Conservation (phyloP, 2,888 invertebrate genomes). For the Chouioia cunea region DNA sequence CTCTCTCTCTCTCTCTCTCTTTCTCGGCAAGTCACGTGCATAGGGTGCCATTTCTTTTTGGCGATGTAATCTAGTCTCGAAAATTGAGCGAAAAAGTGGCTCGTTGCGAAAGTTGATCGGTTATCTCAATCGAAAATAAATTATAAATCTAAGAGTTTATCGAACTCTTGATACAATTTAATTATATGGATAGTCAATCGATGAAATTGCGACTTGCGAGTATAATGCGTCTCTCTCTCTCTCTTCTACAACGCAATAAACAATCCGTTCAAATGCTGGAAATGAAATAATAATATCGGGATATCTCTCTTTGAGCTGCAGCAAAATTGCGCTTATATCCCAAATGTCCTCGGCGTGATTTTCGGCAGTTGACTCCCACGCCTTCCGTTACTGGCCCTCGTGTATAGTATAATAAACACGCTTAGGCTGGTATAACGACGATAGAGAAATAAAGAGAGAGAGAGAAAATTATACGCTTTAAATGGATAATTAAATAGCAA, state of each 20-base stretch:
- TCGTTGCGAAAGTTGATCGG: no score
- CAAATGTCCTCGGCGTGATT: slow-evolving; percentile 7
- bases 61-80: not conserved
- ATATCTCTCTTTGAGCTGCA: not conserved
- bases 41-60: not conserved
- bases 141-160: no score
- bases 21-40: not conserved
- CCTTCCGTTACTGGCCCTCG: slow-evolving; percentile 32
- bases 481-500: slow-evolving; percentile 70
- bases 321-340: slow-evolving; percentile 2
- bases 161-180: no score
- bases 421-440: slow-evolving; percentile 15
- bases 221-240: no score
- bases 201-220: no score
- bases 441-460: slow-evolving; percentile 41
- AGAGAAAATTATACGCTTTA: slow-evolving; percentile 67
- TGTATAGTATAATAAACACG: not conserved
- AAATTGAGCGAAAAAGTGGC: no score
- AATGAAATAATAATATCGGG: not conserved
- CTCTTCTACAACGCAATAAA: no score
- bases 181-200: no score
- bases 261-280: no score
- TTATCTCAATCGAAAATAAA: no score
- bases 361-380: slow-evolving; percentile 51
- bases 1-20: not conserved